Evolutionary conservation across 2,797 vertebrate genomes (phyloP).

Genomic region (Vipera latastei): DNA sequence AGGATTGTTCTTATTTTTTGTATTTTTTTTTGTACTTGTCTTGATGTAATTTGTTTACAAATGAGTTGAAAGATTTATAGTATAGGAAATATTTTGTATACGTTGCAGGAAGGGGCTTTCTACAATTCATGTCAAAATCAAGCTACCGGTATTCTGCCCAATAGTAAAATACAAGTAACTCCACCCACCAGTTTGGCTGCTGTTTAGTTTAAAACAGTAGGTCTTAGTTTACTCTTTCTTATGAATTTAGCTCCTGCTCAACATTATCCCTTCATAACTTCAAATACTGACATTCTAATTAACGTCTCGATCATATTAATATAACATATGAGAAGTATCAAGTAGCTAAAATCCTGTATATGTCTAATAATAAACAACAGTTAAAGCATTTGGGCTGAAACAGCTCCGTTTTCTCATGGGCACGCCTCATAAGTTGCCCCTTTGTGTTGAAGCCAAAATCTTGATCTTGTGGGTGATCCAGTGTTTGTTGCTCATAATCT

Average conservation of each 20-base stretch:
- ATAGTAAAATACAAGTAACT: not conserved
- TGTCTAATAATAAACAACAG: not conserved
- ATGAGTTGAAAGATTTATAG: not conserved
- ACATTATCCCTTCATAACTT: not conserved
- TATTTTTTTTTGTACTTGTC: not conserved
- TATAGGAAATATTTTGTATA: not conserved
- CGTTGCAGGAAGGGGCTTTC: not conserved
- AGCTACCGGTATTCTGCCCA: not conserved
- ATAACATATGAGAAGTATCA: not conserved
- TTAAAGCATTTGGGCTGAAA: not conserved
- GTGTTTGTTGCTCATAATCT: slow-evolving; percentile 64
- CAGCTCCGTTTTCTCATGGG: not conserved
- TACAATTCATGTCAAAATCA: not conserved
- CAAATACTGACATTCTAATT: not conserved
- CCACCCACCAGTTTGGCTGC: not conserved
- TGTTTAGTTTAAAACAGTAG: not conserved
- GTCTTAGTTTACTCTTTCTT: not conserved
- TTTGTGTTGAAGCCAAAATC: slow-evolving; percentile 39
- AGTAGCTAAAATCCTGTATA: not conserved
- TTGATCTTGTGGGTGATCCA: slow-evolving; percentile 42
- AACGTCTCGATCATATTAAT: not conserved
- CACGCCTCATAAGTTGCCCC: slow-evolving; percentile 41
- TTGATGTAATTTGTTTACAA: not conserved
- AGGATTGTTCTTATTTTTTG: not conserved
- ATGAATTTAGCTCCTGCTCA: not conserved